A percentile compares a stretch with the other conserved stretches of the same genome.
Conservation (phyloP, 2,888 invertebrate species). For the Melipona bicolor region DNA sequence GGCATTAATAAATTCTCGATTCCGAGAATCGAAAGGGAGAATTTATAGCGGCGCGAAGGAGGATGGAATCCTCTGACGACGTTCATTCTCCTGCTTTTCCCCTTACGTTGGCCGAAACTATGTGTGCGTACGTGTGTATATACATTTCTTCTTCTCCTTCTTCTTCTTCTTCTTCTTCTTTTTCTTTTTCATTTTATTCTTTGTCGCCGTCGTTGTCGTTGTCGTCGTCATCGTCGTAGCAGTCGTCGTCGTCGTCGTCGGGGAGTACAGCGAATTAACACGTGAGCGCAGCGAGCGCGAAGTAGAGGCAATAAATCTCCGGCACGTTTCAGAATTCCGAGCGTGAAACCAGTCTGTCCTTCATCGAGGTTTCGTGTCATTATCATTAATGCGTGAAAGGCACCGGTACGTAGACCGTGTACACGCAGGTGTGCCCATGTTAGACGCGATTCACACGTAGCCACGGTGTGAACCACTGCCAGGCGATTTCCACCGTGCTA, state of each 20-base stretch:
- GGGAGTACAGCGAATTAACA: slow-evolving; percentile 64
- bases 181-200: background rate
- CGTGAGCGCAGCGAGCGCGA: slow-evolving; percentile 59
- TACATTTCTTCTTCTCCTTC: background rate
- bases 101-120: slow-evolving; percentile 23
- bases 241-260: slow-evolving; percentile 16
- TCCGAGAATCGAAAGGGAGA: slow-evolving; percentile 44
- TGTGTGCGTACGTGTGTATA: background rate
- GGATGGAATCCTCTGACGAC: slow-evolving; percentile 35
- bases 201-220: background rate
- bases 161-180: background rate
- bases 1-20: slow-evolving; percentile 51
- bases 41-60: slow-evolving; percentile 50
- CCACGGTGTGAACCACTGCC: slow-evolving; percentile 45
- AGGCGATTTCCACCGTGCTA: slow-evolving; percentile 56
- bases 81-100: slow-evolving; percentile 29
- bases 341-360: slow-evolving; percentile 69
- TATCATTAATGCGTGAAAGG: slow-evolving; percentile 74
- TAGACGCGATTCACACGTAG: slow-evolving; percentile 58
- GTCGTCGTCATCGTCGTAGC: background rate
- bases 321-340: slow-evolving; percentile 68
- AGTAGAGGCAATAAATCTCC: slow-evolving; percentile 67
- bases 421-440: slow-evolving; percentile 58
- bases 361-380: slow-evolving; percentile 68
- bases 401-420: slow-evolving; percentile 42